Evolutionary conservation across 2,888 invertebrate genomes (phyloP).

Genomic region (Clusia tigrina): DNA sequence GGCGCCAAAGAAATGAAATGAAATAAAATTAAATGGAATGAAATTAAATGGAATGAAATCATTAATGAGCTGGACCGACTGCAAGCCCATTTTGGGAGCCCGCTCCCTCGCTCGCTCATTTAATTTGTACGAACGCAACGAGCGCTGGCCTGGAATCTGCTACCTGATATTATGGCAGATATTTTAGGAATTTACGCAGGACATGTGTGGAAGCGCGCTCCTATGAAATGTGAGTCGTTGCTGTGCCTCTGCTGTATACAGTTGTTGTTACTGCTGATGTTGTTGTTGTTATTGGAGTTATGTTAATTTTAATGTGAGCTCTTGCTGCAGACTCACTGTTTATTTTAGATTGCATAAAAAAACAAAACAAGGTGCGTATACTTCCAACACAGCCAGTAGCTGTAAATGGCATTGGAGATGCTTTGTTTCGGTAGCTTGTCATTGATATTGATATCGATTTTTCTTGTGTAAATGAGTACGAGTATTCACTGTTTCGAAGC

Average conservation of each 20-base stretch:
- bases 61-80: slow-evolving; percentile 33
- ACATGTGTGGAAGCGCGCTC: slow-evolving; percentile 12
- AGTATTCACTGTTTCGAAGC: not conserved
- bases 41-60: slow-evolving; percentile 35
- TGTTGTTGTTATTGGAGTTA: slow-evolving; percentile 22
- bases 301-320: slow-evolving; percentile 23
- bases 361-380: not conserved
- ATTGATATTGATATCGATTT: slow-evolving; percentile 4
- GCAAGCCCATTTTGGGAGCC: slow-evolving; percentile 30
- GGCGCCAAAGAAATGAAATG: slow-evolving; percentile 36
- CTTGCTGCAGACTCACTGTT: not conserved
- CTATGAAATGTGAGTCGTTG: not conserved
- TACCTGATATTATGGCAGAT: slow-evolving; percentile 33
- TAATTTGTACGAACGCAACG: slow-evolving; percentile 32
- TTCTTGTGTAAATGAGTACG: not conserved
- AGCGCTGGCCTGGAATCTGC: slow-evolving; percentile 28
- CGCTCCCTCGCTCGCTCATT: no score
- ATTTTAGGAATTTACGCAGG: slow-evolving; percentile 31
- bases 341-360: not conserved
- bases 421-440: slow-evolving; percentile 1
- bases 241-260: not conserved
- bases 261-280: slow-evolving; percentile 1
- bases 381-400: not conserved
- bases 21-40: not conserved
- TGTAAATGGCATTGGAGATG: not conserved